Percentiles rank a stretch among this genome's conserved stretches.
phyloP scores from a whole-genome alignment of 2,797 vertebrate species.

The Potorous gilbertii region DNA sequence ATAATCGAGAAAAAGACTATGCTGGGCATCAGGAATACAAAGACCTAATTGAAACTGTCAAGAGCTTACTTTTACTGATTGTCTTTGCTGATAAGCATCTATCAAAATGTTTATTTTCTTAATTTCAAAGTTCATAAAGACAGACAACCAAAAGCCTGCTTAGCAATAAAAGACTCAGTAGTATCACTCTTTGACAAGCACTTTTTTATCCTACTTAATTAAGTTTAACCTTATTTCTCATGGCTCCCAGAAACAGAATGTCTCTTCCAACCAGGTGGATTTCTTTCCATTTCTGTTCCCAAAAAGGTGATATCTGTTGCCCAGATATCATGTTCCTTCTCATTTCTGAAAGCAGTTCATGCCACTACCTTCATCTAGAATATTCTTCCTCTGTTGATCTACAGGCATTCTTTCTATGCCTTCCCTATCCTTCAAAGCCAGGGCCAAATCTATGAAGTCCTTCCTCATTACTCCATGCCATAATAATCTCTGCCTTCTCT shows the following conservation, averaged over 20 bases:
- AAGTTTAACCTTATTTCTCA: not conserved
- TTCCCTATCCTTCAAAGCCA: not conserved
- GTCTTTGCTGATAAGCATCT: not conserved
- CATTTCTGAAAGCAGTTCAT: not conserved
- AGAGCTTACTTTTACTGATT: not conserved
- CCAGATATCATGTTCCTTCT: not conserved
- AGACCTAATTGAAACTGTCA: not conserved
- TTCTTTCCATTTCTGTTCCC: not conserved
- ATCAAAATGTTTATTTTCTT: not conserved
- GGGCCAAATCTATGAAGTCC: not conserved
- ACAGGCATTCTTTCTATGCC: not conserved
- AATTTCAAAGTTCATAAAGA: not conserved
- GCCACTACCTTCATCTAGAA: not conserved
- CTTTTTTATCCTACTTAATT: not conserved
- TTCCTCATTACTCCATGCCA: not conserved
- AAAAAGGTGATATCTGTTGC: not conserved
- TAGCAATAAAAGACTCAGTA: not conserved
- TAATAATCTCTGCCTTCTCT: not conserved
- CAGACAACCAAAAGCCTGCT: slow-evolving; percentile 17
- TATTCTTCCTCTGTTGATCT: not conserved
- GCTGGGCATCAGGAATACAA: not conserved
- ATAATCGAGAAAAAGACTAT: not conserved
- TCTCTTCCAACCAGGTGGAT: not conserved
- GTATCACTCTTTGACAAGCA: not conserved
- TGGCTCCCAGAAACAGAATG: not conserved